phyloP scores from a whole-genome alignment of 53 echinoderm and acorn worm species.

The Actinopyga echinites region DNA sequence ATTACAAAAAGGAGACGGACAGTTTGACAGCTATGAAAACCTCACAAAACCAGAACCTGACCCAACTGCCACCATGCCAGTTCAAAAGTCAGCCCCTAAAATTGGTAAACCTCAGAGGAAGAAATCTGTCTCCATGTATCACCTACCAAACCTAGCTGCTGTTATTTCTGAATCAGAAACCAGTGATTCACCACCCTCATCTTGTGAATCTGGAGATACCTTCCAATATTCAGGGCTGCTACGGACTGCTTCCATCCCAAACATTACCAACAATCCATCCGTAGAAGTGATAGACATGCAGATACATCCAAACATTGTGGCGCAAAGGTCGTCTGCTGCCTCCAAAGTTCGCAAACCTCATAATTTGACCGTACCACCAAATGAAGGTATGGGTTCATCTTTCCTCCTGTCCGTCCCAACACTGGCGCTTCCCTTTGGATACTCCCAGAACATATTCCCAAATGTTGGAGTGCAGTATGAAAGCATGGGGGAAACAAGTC shows the following conservation, averaged over 20 bases:
- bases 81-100: no score
- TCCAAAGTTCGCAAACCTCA: neutral
- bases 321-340: neutral
- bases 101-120: slow-evolving; percentile 15
- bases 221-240: no score
- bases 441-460: slow-evolving; percentile 17
- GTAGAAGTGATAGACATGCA: neutral
- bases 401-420: slow-evolving; percentile 9
- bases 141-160: neutral
- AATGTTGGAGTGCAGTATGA: slow-evolving; percentile 3
- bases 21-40: neutral
- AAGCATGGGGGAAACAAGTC: neutral
- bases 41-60: neutral
- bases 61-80: no score
- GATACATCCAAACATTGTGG: no score
- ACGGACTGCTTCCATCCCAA: slow-evolving; percentile 3
- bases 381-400: neutral
- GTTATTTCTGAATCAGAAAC: neutral
- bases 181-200: no score
- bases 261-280: neutral
- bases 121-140: slow-evolving; percentile 6
- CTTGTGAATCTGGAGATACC: no score
- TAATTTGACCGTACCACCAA: neutral
- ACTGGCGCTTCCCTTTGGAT: slow-evolving; percentile 8
- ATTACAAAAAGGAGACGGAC: neutral